Conservation (phyloP, 2,797 vertebrate species). For the Enteromius viviparus region DNA sequence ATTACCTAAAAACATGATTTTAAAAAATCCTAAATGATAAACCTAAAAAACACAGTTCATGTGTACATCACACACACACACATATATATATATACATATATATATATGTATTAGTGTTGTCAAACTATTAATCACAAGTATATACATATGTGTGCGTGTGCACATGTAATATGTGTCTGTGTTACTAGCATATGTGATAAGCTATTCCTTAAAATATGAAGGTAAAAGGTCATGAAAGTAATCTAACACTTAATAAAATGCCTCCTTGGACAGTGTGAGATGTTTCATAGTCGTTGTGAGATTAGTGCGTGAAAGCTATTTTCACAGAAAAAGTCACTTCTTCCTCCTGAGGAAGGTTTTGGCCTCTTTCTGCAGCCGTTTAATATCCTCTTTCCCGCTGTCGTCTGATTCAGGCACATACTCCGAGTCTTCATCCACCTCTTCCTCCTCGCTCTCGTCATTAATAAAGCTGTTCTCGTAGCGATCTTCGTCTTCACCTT, state of each 20-base stretch:
- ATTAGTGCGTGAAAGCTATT: neutral
- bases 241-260: neutral
- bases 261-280: neutral
- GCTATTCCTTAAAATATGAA: neutral
- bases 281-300: neutral
- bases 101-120: too few species aligned
- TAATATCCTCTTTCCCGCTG: constrained; percentile 67
- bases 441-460: constrained; percentile 71
- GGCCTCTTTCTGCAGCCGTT: constrained; percentile 65
- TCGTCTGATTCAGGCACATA: constrained; percentile 66
- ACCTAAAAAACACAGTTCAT: too few species aligned
- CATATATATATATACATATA: too few species aligned
- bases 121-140: too few species aligned
- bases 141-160: too few species aligned
- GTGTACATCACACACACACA: too few species aligned
- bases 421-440: constrained; percentile 69
- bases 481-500: constrained; percentile 56
- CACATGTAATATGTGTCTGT: too few species aligned
- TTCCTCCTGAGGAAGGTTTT: constrained; percentile 62
- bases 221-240: neutral
- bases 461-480: constrained; percentile 74
- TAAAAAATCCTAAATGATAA: too few species aligned
- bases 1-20: too few species aligned
- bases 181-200: neutral
- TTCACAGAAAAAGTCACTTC: constrained; percentile 54